Percentiles rank a stretch among this genome's conserved stretches.
Conservation (phyloP, 2,888 invertebrate genomes). For the Tillus elongatus region DNA sequence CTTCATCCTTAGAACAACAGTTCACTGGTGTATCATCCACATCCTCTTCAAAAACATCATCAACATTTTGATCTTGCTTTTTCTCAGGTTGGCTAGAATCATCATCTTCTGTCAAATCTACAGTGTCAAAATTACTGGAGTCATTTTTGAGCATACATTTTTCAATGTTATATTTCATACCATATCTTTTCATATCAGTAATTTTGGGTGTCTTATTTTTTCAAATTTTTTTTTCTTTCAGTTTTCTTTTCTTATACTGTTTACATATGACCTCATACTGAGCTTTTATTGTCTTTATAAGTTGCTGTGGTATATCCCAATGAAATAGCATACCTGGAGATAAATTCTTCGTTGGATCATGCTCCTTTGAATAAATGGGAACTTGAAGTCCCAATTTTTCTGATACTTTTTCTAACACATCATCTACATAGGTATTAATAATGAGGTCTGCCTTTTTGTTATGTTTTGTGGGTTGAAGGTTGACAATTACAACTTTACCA, state of each 20-base stretch:
- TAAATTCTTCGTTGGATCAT: slow-evolving; percentile 56
- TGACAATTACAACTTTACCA: slow-evolving; percentile 86
- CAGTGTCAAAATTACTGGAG: too few species aligned
- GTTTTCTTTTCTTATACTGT: slow-evolving; percentile 29
- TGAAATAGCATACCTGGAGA: slow-evolving; percentile 44
- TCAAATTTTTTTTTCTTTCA: slow-evolving; percentile 17
- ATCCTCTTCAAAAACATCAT: too few species aligned
- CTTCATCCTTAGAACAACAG: too few species aligned
- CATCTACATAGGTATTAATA: slow-evolving; percentile 84
- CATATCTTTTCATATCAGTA: too few species aligned
- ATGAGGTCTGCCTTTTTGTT: slow-evolving; percentile 84
- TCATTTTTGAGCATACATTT: too few species aligned
- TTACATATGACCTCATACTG: slow-evolving; percentile 48
- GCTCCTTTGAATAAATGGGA: slow-evolving; percentile 55
- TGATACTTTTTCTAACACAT: slow-evolving; percentile 66
- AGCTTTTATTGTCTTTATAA: slow-evolving; percentile 54
- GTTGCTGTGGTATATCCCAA: slow-evolving; percentile 62
- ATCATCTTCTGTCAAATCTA: too few species aligned
- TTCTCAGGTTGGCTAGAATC: too few species aligned
- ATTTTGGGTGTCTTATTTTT: too few species aligned
- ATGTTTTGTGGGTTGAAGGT: slow-evolving; percentile 96
- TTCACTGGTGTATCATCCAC: too few species aligned
- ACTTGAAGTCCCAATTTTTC: slow-evolving; percentile 64
- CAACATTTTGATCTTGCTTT: too few species aligned
- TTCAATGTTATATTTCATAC: too few species aligned